Base-by-base conservation (phyloP, 2,797 vertebrate genomes). In the Anguilla anguilla region DNA sequence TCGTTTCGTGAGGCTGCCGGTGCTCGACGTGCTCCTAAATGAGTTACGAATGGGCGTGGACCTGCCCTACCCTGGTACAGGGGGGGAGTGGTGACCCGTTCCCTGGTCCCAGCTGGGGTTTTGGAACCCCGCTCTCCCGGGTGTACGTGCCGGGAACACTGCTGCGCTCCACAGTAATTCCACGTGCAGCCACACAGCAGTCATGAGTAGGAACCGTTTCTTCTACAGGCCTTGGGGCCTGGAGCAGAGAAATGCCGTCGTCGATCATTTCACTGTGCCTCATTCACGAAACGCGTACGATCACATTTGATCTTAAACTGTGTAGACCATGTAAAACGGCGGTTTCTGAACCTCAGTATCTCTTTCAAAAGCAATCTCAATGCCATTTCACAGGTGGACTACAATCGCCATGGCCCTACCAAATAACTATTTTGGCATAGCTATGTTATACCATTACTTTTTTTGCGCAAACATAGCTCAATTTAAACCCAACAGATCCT, bases 171-270 rank as follows among this genome's bases (percentile, higher is more conserved):
- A 46, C 69, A 85, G 87, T 90, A 91, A 91, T 90, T 93, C 87
- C 90, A 93, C 92, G 93, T 93, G 91, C 83, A 61, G 79, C 83
- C 91, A 59, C 9, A 91, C 86, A 87, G 57, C 88, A 31, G 49
- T 87, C 87, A 67, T 88, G 93, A 92, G 90, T n/a, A 79, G 90
- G 93, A 91, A 79, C 72, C 89, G 88, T 90, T 91, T 92, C 93
- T 93, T 89, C 81, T 87, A 64, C 6, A 82, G 25, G 85, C 89
- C 88, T 61, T 85, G 79, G 92, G 90, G 88, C 87, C 87, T 86
- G 77, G 85, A 89, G 90, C 89, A 86, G 89, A 53, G 87, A 51
- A 90, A 87, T 90, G 87, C 88, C 91, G 89, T 69, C 93, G 93
- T 85, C 93, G 94, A 91, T 94, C 93, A 93, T 91, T 91, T 87